Evolutionary conservation across 2,888 invertebrate genomes (phyloP), one percentile per base, ranked within the genome.

Genomic region (Dryococelus australis): DNA sequence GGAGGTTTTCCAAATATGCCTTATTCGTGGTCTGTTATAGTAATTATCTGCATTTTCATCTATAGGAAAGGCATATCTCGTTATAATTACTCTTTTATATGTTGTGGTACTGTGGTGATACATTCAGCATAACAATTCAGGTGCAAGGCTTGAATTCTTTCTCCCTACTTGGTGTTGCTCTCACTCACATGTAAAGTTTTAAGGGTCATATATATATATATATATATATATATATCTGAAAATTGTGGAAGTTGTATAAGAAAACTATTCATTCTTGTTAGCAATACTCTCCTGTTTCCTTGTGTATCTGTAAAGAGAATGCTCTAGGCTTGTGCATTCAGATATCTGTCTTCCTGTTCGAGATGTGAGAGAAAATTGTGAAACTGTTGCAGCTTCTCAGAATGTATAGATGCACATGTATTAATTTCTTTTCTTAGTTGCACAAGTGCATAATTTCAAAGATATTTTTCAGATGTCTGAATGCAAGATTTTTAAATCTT

Each of bases 291-390:
- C 65, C 65, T 65, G n/a, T 65, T 65, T 65, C 65, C 65, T 65
- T 65, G 65, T 65, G 20, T 65, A 65, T 65, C 65, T 65, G 65
- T 65, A 65, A 65, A n/a, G 65, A 65, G 65, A 65, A 65, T 65
- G 65, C 65, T 65, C 65, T 65, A 65, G 65, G 65, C 65, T 65
- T 65, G 65, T 65, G 65, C 65, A 65, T 65, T 65, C 65, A 65
- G 65, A 65, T 65, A 24, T 65, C 65, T 65, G 65, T 65, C 65
- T 65, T 65, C 65, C 65, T 65, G 65, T 65, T 12, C 24, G 65
- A 65, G 65, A 65, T 65, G 65, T 65, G 65, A n/a, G n/a, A 20
- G 20, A 16, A 65, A 65, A 9, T 24, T 65, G 65, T 65, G 24
- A 65, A 65, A 65, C 10, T 65, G 65, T 65, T 65, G 65, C n/a